Percentiles rank a stretch among this genome's conserved stretches.
phyloP scores from a whole-genome alignment of 2,888 invertebrate species.

The Pseudococcus jackbeardsleyi region DNA sequence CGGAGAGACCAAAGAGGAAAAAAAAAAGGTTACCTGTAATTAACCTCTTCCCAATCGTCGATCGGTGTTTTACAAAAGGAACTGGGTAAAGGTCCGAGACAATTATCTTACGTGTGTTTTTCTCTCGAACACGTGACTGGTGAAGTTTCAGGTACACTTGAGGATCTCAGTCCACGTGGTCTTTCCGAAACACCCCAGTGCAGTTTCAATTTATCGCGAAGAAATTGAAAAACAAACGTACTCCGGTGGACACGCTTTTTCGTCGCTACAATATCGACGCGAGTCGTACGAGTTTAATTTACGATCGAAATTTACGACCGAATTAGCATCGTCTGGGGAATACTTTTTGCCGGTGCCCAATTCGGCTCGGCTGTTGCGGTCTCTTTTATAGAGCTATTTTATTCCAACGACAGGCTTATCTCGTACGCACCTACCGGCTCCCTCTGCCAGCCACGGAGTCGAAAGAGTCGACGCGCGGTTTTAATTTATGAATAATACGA shows the following conservation, averaged over 20 bases:
- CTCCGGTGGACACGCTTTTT: not conserved
- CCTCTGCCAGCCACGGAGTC: not conserved
- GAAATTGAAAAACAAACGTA: not conserved
- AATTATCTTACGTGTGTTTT: not conserved
- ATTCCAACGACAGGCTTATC: constrained; percentile 11
- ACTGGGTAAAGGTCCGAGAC: not conserved
- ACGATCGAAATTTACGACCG: constrained; percentile 34
- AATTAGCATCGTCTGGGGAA: constrained; percentile 33
- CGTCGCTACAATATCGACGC: not conserved
- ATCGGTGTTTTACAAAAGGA: constrained; percentile 7
- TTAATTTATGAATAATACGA: constrained; percentile 38
- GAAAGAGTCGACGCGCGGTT: not conserved
- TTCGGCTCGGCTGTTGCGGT: not conserved
- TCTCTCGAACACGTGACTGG: too few relatives aligned
- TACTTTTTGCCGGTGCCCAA: not conserved
- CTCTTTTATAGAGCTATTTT: not conserved
- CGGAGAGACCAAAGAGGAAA: not conserved
- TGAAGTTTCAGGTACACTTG: too few relatives aligned
- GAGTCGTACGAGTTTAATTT: constrained; percentile 9
- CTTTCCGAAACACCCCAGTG: too few relatives aligned
- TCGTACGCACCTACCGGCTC: not conserved
- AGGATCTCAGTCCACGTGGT: too few relatives aligned
- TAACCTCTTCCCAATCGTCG: not conserved
- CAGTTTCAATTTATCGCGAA: not conserved
- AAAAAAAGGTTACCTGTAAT: constrained; percentile 6